These are phyloP conservation scores for Neuroterus valhalla DNA, from an alignment of 1,140 invertebrate genomes.

Conservation along the genomic window DNA sequence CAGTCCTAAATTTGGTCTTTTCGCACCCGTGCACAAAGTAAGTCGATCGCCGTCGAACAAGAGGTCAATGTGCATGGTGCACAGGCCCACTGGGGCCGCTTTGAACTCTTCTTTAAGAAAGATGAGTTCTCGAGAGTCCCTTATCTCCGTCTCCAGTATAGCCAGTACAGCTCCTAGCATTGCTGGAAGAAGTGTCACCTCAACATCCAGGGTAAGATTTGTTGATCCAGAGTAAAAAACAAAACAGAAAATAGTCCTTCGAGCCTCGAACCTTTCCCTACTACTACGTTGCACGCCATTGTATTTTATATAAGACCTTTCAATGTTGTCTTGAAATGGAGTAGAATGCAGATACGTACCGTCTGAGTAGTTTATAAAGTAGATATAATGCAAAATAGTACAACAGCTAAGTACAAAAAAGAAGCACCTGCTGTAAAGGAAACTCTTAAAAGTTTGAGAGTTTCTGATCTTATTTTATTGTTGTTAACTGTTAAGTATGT, in stretches of 20 bases:
- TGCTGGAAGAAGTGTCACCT: constrained; percentile 60
- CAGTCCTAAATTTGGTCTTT: constrained; percentile 91
- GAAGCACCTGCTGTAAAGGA: no score
- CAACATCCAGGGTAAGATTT: constrained; percentile 82
- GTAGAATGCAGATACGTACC: neutral
- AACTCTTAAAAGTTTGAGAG: no score
- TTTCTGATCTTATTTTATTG: neutral
- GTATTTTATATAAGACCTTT: constrained; percentile 6
- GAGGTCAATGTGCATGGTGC: constrained; percentile 79
- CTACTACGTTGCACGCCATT: neutral
- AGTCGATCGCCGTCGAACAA: constrained; percentile 86
- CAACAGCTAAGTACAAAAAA: no score
- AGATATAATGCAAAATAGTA: neutral
- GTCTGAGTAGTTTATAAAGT: neutral
- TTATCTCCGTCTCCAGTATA: constrained; percentile 86
- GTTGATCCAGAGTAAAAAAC: constrained; percentile 63
- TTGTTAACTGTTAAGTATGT: neutral
- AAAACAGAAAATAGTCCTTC: neutral
- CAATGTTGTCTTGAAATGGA: neutral
- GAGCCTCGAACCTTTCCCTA: constrained; percentile 30
- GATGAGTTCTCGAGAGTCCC: constrained; percentile 89
- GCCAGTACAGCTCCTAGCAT: constrained; percentile 78
- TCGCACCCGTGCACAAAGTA: constrained; percentile 93
- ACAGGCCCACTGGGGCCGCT: constrained; percentile 77
- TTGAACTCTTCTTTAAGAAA: constrained; percentile 78